Evolutionary conservation across 2,797 vertebrate species (phyloP), one percentile per base, ranked within the genome.

Genomic region (Sternarchorhynchus goeldii): DNA sequence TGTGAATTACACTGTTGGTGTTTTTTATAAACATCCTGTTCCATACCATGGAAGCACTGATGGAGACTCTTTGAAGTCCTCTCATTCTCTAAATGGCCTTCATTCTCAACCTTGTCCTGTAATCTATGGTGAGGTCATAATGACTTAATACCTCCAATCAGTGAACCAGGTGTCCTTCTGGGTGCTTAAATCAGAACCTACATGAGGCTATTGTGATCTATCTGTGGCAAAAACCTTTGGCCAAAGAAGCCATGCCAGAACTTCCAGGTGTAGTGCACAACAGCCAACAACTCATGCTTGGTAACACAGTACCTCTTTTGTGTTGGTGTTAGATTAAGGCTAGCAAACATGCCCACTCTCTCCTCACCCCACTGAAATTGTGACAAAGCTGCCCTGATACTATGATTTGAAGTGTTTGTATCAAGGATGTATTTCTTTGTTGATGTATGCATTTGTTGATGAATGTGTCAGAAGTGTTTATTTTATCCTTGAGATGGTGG

Each of bases 401-500:
- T 25, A 25, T 25, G 25, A 39, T 39, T 4, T 39, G 73, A 82
- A 0, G 76, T 76, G 74, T 82, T 56, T 0, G 41, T 78, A 29
- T 84, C 59, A 0, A 84, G 29, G 16, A 81, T 90, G 75, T 85
- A 88, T 78, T 67, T 20, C 17, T 41, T 7, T 39, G 36, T 39
- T 39, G 36, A 5, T 39, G 36, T 0, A 39, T 5, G 7, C 25
- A 45, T 79, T 7, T 39, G 36, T 39, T 39, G 36, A 5, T 39
- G 36, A 39, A 39, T 5, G 7, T 39, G 36, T 39, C 25, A 25
- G 25, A 25, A 25, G 25, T 25, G 6, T 88, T 86, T 86, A 88
- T 85, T 88, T 89, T 90, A 39, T 83, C 86, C 86, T 86, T 90
- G 86, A 86, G 90, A 87, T 89, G 76, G 0, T 84, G 87, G 56